Conservation (phyloP, 2,113 vertebrate species). For the Blennius ocellaris region DNA sequence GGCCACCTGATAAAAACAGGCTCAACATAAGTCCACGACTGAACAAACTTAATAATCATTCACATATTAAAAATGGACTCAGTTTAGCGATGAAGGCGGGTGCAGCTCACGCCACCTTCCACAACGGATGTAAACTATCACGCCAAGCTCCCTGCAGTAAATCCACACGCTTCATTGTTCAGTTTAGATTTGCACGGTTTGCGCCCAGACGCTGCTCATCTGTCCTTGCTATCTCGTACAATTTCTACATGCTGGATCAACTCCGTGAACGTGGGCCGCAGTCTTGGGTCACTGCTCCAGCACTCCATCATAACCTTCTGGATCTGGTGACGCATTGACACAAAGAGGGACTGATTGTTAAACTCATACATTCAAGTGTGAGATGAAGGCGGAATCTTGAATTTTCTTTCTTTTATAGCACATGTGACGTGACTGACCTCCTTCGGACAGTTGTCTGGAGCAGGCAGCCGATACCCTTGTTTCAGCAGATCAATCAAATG, state of each 20-base stretch:
- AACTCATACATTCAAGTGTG: background rate
- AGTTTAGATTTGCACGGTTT: background rate
- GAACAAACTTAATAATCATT: background rate
- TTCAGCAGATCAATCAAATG: constrained; percentile 95
- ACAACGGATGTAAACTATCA: background rate
- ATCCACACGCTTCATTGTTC: background rate
- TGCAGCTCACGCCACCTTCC: constrained; percentile 38
- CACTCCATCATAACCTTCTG: constrained; percentile 91
- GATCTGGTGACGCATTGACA: constrained; percentile 80
- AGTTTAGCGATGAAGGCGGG: background rate
- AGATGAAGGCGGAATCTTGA: background rate
- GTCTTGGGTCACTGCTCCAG: constrained; percentile 87
- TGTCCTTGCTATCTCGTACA: constrained; percentile 84
- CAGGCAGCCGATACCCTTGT: constrained; percentile 88
- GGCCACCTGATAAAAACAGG: no score
- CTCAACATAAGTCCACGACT: background rate
- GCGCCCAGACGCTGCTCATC: constrained; percentile 69
- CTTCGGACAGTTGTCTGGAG: constrained; percentile 89
- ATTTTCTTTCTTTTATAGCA: background rate
- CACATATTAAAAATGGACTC: background rate
- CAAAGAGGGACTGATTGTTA: no score
- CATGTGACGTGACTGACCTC: constrained; percentile 82
- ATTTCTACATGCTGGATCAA: constrained; percentile 87
- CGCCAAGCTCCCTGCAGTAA: background rate
- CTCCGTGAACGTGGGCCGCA: constrained; percentile 89